Evolutionary conservation across 2,888 invertebrate genomes (phyloP), one percentile per base, ranked within the genome.

Genomic region (Eupsilia transversa): DNA sequence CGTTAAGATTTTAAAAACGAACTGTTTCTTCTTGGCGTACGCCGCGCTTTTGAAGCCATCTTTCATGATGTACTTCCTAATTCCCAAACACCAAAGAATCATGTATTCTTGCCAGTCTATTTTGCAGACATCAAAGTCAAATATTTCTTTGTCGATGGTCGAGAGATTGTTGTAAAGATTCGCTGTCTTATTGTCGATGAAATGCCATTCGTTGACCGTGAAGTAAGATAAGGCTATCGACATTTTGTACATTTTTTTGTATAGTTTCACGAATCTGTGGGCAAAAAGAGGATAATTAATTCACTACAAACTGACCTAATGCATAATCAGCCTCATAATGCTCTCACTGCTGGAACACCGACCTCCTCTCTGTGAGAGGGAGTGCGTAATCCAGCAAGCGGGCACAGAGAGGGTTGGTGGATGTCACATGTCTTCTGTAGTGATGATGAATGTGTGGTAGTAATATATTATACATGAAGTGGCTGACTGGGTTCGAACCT

Each of bases 21-120:
- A 46, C 23, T 87, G 84, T 57, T 89, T 89, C 59, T 74, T 90
- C 1, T 6, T 7, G 0, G 78, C 88, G 0, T 72, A 72, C 0
- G 49, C 46, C 0, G 87, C 77, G n/a, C 79, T 83, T 61, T 82
- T 86, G 7, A 91, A 71, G 0, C 86, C 90, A 30, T 92, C 91
- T 80, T 89, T 90, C 0, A 90, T 0, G 0, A 91, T 79, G 46
- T 84, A 91, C 46, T 86, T 89, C 12, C 92, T 83, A 0, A 91
- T 1, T 0, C 92, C 92, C 0, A 91, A 3, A 6, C 69, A 63
- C 90, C 89, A 90, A 0, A 81, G 12, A 0, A 74, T 12, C 56
- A 89, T 54, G 52, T 86, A 84, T 10, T 89, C 87, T 0, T 27
- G 14, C 84, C 87, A 89, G 41, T 91, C 80, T 0, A 91, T 69